Percentiles rank a stretch among this genome's conserved stretches.
Conservation (phyloP, 2,888 invertebrate species). For the Tineola bisselliella region DNA sequence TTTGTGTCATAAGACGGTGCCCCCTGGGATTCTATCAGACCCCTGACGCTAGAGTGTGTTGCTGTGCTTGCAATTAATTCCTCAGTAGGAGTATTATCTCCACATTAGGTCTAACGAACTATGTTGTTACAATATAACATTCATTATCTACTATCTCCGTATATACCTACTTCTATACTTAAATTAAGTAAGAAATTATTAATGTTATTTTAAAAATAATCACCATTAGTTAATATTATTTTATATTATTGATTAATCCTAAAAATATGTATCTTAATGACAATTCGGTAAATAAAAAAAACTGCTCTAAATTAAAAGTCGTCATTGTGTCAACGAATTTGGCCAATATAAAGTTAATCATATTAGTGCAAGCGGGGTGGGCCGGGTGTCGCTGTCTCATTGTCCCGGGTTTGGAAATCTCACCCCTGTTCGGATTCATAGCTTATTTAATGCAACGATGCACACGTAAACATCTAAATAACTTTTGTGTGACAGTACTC, state of each 20-base stretch:
- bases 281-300: no score
- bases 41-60: constrained; percentile 44
- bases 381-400: constrained; percentile 49
- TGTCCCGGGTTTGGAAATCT: constrained; percentile 50
- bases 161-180: no score
- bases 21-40: constrained; percentile 36
- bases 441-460: constrained; percentile 67
- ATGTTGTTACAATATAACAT: neutral
- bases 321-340: constrained; percentile 23
- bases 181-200: no score
- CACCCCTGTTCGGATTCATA: constrained; percentile 58
- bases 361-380: constrained; percentile 42
- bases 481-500: constrained; percentile 64
- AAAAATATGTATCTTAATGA: no score
- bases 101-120: constrained; percentile 33
- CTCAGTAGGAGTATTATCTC: constrained; percentile 53
- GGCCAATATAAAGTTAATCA: constrained; percentile 55
- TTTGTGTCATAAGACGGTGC: constrained; percentile 12
- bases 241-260: no score
- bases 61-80: constrained; percentile 62
- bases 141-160: no score
- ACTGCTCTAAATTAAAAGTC: neutral
- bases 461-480: constrained; percentile 69
- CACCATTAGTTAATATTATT: no score
- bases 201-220: no score